These are phyloP conservation scores for Masnerella sp. DNA, from an alignment of 2,888 invertebrate genomes.

Conservation along the genomic window DNA sequence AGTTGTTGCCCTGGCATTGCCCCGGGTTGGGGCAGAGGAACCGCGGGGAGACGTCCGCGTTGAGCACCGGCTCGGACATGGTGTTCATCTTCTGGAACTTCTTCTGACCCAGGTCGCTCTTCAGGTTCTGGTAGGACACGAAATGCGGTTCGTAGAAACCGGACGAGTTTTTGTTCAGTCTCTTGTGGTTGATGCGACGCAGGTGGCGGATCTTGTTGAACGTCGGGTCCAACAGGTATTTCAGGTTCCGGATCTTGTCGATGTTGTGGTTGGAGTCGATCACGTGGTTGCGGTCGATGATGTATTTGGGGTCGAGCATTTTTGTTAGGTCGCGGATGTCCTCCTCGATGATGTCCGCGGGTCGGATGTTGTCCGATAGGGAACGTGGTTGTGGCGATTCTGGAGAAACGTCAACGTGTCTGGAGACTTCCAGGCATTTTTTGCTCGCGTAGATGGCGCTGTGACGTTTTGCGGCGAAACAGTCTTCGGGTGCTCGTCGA, in stretches of 20 bases:
- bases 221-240: conserved; percentile 73
- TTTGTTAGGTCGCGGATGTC: conserved; percentile 72
- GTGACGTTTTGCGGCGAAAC: conserved; percentile 70
- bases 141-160: conserved; percentile 69
- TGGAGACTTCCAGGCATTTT: conserved; percentile 66
- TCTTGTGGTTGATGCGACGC: conserved; percentile 69
- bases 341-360: conserved; percentile 70
- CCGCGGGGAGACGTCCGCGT: conserved; percentile 61
- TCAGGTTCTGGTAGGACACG: conserved; percentile 73
- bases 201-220: conserved; percentile 73
- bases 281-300: conserved; percentile 70
- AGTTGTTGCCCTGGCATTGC: conserved; percentile 62
- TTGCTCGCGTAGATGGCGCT: conserved; percentile 64
- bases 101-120: conserved; percentile 63
- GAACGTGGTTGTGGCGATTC: conserved; percentile 64
- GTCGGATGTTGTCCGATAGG: conserved; percentile 63
- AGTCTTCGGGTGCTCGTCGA: conserved; percentile 70
- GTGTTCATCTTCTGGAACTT: conserved; percentile 68
- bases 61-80: conserved; percentile 73
- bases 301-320: conserved; percentile 74
- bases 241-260: conserved; percentile 72
- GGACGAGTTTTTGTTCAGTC: conserved; percentile 63
- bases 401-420: conserved; percentile 69
- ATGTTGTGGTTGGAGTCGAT: conserved; percentile 75
- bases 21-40: conserved; percentile 56